These are phyloP conservation scores for Lycodopsis pacificus DNA, from an alignment of 2,797 vertebrate genomes.

Conservation along the genomic window DNA sequence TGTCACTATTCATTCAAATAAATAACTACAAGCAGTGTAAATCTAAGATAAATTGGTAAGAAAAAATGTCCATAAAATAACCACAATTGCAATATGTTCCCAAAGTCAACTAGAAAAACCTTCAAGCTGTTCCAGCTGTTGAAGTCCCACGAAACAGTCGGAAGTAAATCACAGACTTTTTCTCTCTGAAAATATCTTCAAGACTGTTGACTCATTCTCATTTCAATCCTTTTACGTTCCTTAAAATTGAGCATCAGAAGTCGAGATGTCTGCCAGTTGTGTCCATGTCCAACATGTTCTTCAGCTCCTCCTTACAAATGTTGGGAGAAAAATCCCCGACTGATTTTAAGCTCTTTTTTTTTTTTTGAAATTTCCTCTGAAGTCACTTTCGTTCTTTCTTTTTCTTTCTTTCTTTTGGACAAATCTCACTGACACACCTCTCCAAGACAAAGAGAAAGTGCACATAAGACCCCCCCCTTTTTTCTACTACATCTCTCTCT, in stretches of 20 bases:
- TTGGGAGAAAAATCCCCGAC: slow-evolving; percentile 31
- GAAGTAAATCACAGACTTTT: slow-evolving; percentile 4
- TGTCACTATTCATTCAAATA: slow-evolving; percentile 1
- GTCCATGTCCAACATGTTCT: slow-evolving; percentile 44
- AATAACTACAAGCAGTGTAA: slow-evolving; percentile 3
- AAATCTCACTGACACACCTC: slow-evolving; percentile 56
- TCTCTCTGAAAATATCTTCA: neutral
- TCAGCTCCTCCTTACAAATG: slow-evolving; percentile 33
- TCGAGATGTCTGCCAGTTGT: slow-evolving; percentile 42
- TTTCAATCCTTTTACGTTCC: slow-evolving; percentile 18
- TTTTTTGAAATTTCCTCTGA: neutral
- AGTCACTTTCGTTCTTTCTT: slow-evolving; percentile 30
- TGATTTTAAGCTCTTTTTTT: slow-evolving; percentile 21
- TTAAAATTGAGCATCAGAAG: slow-evolving; percentile 45
- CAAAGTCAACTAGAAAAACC: slow-evolving; percentile 2
- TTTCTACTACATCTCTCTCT: slow-evolving; percentile 64
- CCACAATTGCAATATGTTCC: neutral
- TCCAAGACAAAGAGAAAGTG: slow-evolving; percentile 56
- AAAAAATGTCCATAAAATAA: neutral
- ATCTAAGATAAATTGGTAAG: neutral
- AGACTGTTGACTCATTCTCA: neutral
- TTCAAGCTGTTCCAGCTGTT: slow-evolving; percentile 8
- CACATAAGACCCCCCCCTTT: slow-evolving; percentile 55
- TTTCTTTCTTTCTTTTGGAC: slow-evolving; percentile 37
- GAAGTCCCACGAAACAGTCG: slow-evolving; percentile 13